Conservation (phyloP, 2,888 invertebrate species). For the Heliconius aoede region DNA sequence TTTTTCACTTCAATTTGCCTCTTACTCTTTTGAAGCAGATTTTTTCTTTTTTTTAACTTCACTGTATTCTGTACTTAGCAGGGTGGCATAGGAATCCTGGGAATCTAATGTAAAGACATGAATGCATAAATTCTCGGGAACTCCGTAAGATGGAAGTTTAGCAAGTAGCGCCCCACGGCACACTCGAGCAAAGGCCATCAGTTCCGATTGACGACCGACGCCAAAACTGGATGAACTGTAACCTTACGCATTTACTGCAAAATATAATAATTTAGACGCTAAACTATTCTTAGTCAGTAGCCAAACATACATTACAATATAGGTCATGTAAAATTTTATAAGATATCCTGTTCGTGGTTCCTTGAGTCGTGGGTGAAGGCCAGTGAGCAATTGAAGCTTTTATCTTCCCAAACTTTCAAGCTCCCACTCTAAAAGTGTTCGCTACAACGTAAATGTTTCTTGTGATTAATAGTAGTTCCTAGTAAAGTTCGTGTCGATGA, state of each 20-base stretch:
- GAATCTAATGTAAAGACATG: no score
- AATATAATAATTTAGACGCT: background rate
- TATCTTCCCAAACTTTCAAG: conserved; percentile 32
- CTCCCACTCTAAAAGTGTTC: conserved; percentile 35
- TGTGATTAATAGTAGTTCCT: conserved; percentile 44
- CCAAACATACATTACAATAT: background rate
- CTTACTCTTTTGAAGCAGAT: no score
- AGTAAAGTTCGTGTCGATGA: conserved; percentile 29
- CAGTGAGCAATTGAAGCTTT: conserved; percentile 28
- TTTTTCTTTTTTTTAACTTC: no score
- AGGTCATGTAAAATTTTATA: conserved; percentile 16
- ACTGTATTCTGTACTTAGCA: no score
- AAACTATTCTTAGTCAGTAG: background rate
- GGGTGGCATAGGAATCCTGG: no score
- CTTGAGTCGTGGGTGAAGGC: conserved; percentile 18
- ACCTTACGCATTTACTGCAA: background rate
- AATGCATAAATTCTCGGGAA: no score
- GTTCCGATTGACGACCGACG: no score
- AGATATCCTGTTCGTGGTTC: conserved; percentile 14
- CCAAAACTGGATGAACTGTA: no score
- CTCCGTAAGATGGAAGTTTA: no score
- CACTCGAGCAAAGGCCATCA: no score
- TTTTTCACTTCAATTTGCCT: no score
- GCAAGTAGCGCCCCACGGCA: no score
- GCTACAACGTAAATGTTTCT: conserved; percentile 45